Evolutionary conservation across 2,888 invertebrate species (phyloP), one percentile per base, ranked within the genome.

Genomic region (Orchesellides sinensis): DNA sequence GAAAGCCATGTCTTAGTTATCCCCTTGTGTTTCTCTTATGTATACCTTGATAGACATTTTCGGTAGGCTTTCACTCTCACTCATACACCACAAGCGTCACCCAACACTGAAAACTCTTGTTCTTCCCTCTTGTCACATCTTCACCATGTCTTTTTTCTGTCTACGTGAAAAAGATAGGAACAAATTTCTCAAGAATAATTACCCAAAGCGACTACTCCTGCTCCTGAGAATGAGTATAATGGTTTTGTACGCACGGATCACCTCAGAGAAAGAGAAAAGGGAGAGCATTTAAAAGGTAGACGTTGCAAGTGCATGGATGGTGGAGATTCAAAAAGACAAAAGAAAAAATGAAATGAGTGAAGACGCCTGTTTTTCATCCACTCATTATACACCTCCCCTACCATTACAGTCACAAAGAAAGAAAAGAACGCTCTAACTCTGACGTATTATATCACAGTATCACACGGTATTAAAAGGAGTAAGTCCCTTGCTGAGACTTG

Each of bases 141-240:
- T 8, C 10, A 40, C 14, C 40, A 56, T 65, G 65, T 66, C 66
- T 77, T 77, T 52, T 77, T 68, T 47, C n/a, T n/a, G n/a, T n/a
- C 69, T 68, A 47, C 68, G 56, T 77, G 32, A 23, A 56, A 32
- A 27, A 23, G 21, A 68, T 40, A 68, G 32, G 47, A n/a, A n/a
- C 45, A 47, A 69, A 77, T 68, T 77, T 77, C 77, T 69, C 59
- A 77, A 68, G 77, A 77, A 69, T 77, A 77, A 77, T 77, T 68
- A 77, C 66, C 77, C 61, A 40, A 40, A 10, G 40, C 14, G 10
- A 40, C 40, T 2, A 40, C 14, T n/a, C 40, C 10, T 40, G 2
- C 40, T 40, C 2, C 10, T 19, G 19, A 52, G 52, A 52, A 52
- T 17, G 52, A 6, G 6, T 35, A 10, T 17, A n/a, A n/a, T 52